Conservation (phyloP, 2,888 invertebrate genomes). For the Drosophila pseudotalamancana region DNA sequence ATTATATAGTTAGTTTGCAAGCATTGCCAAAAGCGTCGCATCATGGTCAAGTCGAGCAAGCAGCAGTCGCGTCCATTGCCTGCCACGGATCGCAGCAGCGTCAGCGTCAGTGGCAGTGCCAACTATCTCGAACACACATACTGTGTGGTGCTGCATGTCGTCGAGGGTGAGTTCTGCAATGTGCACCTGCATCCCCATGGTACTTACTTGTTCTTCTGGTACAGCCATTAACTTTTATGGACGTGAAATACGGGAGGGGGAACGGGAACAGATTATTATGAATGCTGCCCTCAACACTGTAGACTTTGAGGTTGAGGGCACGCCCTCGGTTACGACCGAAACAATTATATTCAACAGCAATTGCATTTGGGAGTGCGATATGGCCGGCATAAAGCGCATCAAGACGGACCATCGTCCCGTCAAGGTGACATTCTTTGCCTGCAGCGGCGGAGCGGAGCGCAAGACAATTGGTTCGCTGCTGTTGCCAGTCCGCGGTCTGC, state of each 20-base stretch:
- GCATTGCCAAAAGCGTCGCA: slow-evolving; percentile 1
- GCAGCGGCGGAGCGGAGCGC: slow-evolving; percentile 52
- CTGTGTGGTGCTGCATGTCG: slow-evolving; percentile 81
- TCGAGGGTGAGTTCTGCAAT: slow-evolving; percentile 70
- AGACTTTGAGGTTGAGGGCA: slow-evolving; percentile 88
- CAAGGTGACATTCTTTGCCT: slow-evolving; percentile 87
- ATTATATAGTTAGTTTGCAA: slow-evolving; percentile 34
- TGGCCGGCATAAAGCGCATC: slow-evolving; percentile 88
- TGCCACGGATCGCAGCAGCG: slow-evolving; percentile 32
- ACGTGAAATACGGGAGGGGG: slow-evolving; percentile 35
- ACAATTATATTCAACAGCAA: slow-evolving; percentile 89
- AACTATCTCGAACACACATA: slow-evolving; percentile 61
- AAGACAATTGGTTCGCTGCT: slow-evolving; percentile 89
- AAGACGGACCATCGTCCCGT: slow-evolving; percentile 90
- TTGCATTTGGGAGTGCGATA: slow-evolving; percentile 92
- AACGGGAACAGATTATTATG: slow-evolving; percentile 85
- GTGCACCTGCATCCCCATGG: too few relatives aligned
- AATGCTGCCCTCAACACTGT: slow-evolving; percentile 88
- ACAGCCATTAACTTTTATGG: slow-evolving; percentile 63
- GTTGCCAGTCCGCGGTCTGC: slow-evolving; percentile 89
- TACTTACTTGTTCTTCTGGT: neutral
- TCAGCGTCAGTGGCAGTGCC: slow-evolving; percentile 38
- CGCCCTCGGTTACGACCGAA: slow-evolving; percentile 85
- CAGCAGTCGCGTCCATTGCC: slow-evolving; percentile 17
- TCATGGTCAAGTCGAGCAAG: slow-evolving; percentile 51